Base-by-base conservation (phyloP, 2,888 invertebrate species). In the Drosophila prolongata region DNA sequence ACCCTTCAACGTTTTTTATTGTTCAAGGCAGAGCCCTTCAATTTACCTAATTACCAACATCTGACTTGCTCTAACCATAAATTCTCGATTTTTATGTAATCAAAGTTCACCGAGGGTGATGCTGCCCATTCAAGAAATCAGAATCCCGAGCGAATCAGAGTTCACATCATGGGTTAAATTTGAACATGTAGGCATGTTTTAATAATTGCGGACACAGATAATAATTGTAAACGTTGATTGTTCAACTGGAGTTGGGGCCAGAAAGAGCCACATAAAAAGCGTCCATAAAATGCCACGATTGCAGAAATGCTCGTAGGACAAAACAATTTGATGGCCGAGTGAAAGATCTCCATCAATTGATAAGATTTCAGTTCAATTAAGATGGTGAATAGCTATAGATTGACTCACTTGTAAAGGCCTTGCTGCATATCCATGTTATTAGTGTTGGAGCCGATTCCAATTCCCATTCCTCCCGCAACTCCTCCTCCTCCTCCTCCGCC, bases 381-480 rank as follows among this genome's bases (percentile, higher is more conserved):
- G 65, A 65, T 60, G 53, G 38, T 49, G 40, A 37, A 37, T 56
- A 54, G 35, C 38, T 53, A 10, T 61, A 37, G 49, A 38, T 38
- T 68, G 52, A 71, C 71, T 81, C 65, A 81, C 80, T 71, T 71
- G 71, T 87, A 90, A 67, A 76, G 76, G 64, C 73, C 79, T 49
- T 80, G 85, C 50, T 83, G 85, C 75, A 80, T 77, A 77, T 87
- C 87, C 76, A 84, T 66, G 77, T 71, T 76, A 30, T 74, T 73
- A 43, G 49, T 5, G 40, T 62, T 66, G 19, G 70, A 67, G n/a
- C 81, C 79, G 16, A 79, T 81, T 46, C 78, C 77, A 38, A 61
- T 30, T n/a, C 64, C 65, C 65, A 64, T 34, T 27, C 64, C 65
- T 46, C 44, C 61, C 0, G 44, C 44, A 14, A n/a, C 72, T 75